These are phyloP conservation scores for Hyles vespertilio DNA, from an alignment of 1,140 invertebrate genomes.

Conservation along the genomic window DNA sequence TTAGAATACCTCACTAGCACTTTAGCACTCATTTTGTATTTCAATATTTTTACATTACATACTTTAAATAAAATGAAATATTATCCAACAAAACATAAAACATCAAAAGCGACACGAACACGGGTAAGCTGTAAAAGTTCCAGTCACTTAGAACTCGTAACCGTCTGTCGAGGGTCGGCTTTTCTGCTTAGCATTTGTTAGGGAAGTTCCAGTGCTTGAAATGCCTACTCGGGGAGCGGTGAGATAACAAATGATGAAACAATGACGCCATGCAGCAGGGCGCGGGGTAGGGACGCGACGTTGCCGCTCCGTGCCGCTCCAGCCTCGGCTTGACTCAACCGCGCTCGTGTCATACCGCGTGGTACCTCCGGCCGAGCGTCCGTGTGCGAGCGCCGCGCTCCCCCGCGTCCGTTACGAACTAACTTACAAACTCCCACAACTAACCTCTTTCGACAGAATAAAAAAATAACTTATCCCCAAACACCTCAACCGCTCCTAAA, in stretches of 20 bases:
- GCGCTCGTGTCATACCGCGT: conserved; percentile 39
- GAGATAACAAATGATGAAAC: conserved; percentile 45
- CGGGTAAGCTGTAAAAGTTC: too few relatives aligned
- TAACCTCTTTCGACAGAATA: conserved; percentile 39
- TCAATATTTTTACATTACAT: background rate
- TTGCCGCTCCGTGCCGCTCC: conserved; percentile 38
- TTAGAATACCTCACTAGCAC: too few relatives aligned
- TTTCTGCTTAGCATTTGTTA: background rate
- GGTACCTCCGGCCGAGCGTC: conserved; percentile 38
- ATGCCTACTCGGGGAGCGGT: conserved; percentile 30
- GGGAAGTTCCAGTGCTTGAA: conserved; percentile 3
- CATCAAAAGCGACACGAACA: too few relatives aligned
- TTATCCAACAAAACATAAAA: too few relatives aligned
- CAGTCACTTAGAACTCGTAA: too few relatives aligned
- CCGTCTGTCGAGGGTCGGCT: too few relatives aligned
- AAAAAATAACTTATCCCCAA: conserved; percentile 33
- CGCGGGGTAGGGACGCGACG: conserved; percentile 39
- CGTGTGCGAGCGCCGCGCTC: conserved; percentile 28
- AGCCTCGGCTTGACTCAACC: conserved; percentile 16
- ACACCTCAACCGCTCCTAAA: conserved; percentile 15
- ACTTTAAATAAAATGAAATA: too few relatives aligned
- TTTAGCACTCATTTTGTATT: background rate
- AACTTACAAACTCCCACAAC: conserved; percentile 56
- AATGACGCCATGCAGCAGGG: conserved; percentile 34
- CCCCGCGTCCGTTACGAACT: conserved; percentile 30